These are phyloP conservation scores for Formica selysi DNA, from an alignment of 1,140 invertebrate genomes.

Conservation along the genomic window DNA sequence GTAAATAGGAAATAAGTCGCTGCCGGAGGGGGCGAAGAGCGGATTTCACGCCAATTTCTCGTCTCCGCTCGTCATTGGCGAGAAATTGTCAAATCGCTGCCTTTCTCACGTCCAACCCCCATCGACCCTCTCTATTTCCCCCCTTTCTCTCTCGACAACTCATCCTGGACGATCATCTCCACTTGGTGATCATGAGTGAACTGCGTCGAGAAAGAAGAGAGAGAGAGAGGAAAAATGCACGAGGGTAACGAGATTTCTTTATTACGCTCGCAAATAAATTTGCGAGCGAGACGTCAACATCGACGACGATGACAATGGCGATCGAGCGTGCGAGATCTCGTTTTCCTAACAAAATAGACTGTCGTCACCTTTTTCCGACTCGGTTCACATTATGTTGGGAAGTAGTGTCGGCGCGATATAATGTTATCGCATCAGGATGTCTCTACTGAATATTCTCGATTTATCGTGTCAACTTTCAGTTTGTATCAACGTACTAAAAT, in stretches of 20 bases:
- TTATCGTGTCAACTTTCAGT: not conserved
- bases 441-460: not conserved
- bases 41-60: slow-evolving; percentile 86
- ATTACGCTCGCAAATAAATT: slow-evolving; percentile 66
- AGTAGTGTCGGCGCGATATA: not conserved
- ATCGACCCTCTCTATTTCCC: not conserved
- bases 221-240: slow-evolving; percentile 11
- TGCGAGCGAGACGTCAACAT: slow-evolving; percentile 21
- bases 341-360: slow-evolving; percentile 44
- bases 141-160: not conserved
- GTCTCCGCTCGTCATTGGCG: slow-evolving; percentile 83
- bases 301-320: slow-evolving; percentile 43
- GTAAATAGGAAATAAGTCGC: slow-evolving; percentile 86
- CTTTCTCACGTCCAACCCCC: slow-evolving; percentile 47
- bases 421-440: not conserved
- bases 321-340: slow-evolving; percentile 54
- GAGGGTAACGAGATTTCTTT: slow-evolving; percentile 69
- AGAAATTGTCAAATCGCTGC: slow-evolving; percentile 84
- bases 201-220: slow-evolving; percentile 31
- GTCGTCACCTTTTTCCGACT: slow-evolving; percentile 15
- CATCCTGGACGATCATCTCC: slow-evolving; percentile 39
- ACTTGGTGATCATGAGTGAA: slow-evolving; percentile 50
- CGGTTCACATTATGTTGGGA: not conserved
- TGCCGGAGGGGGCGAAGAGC: slow-evolving; percentile 83
- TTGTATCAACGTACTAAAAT: not conserved